phyloP scores from a whole-genome alignment of 2,888 invertebrate genomes.

The Geotrupes spiniger region DNA sequence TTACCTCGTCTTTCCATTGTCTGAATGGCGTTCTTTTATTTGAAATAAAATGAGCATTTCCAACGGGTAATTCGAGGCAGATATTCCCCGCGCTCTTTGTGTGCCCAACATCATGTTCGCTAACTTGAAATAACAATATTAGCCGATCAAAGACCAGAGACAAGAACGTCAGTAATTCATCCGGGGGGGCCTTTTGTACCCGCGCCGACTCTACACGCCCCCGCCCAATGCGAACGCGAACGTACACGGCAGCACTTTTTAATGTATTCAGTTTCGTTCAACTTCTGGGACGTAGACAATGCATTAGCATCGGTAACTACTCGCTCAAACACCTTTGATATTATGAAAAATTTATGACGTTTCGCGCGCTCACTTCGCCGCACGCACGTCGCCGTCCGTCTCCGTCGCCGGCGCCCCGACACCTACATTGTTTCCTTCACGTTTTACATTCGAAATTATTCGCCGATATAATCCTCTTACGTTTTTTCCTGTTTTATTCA shows the following conservation, averaged over 20 bases:
- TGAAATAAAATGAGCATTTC: conserved; percentile 16
- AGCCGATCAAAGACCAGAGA: conserved; percentile 36
- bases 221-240: not conserved
- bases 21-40: conserved; percentile 15
- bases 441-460: too few relatives aligned
- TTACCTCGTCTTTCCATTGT: not conserved
- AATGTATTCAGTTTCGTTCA: conserved; percentile 21
- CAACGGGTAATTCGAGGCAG: conserved; percentile 19
- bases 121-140: conserved; percentile 37
- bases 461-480: too few relatives aligned
- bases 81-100: conserved; percentile 23
- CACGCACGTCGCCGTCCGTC: too few relatives aligned
- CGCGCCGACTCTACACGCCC: not conserved
- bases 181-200: conserved; percentile 13
- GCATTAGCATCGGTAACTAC: conserved; percentile 47
- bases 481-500: too few relatives aligned
- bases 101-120: conserved; percentile 29
- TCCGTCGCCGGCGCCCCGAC: too few relatives aligned
- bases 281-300: conserved; percentile 27
- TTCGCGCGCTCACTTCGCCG: conserved; percentile 34
- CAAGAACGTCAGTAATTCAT: conserved; percentile 21
- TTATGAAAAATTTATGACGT: conserved; percentile 45
- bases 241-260: conserved; percentile 22
- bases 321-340: conserved; percentile 41
- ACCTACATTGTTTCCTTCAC: too few relatives aligned